phyloP scores from a whole-genome alignment of 2,113 vertebrate species.

The Aphelocoma coerulescens region DNA sequence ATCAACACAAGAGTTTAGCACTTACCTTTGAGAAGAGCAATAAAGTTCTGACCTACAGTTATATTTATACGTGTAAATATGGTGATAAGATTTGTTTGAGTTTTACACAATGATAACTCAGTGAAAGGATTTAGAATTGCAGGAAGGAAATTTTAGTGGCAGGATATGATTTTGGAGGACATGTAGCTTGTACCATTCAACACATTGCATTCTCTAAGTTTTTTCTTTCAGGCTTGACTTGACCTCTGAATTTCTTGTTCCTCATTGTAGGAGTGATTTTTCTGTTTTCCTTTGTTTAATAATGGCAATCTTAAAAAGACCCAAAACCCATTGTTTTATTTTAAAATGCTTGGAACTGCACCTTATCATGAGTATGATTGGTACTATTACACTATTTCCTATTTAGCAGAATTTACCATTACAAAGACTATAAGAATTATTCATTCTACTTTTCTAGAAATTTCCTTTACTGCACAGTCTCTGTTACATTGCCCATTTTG shows the following conservation, averaged over 20 bases:
- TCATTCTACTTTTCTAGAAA: not conserved
- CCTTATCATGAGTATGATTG: not conserved
- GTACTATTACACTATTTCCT: not conserved
- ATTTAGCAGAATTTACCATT: not conserved
- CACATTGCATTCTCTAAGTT: not conserved
- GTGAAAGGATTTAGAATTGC: not conserved
- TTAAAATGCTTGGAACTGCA: not conserved
- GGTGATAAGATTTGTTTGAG: not conserved
- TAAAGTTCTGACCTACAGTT: not conserved
- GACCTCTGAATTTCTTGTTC: not conserved
- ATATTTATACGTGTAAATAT: not conserved
- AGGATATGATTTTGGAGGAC: not conserved
- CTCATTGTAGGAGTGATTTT: not conserved
- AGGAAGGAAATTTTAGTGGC: not conserved
- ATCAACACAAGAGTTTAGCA: not conserved
- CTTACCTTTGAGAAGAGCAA: not conserved
- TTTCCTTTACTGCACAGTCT: not conserved
- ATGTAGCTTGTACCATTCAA: not conserved
- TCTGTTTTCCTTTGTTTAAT: not conserved
- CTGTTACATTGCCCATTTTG: not conserved
- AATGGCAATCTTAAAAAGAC: not conserved
- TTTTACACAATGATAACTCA: not conserved
- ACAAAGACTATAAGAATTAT: not conserved
- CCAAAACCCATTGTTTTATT: rapidly evolving
- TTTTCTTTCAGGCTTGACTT: not conserved